Base-by-base conservation (phyloP, 2,113 vertebrate genomes). In the Lophura nycthemera region DNA sequence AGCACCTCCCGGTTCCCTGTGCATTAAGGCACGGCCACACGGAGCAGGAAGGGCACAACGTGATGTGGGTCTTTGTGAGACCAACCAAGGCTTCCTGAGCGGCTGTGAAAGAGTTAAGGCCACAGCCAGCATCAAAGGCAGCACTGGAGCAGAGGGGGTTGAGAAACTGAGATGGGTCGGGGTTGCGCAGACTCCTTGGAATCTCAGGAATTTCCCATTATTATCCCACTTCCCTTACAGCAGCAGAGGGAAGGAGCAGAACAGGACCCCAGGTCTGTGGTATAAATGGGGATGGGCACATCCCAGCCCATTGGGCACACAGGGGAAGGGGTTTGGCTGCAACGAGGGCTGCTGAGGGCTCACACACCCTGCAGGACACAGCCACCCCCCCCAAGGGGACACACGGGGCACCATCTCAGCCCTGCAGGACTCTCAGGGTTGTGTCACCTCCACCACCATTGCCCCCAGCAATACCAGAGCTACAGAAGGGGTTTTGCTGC, bases 161-260 rank as follows among this genome's bases (percentile, higher is more conserved):
- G 94, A 94, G 94, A 56, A 83, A 9, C 65, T 3, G 72, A 90
- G 93, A 65, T 56, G 93, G 91, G 86, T 47, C 22, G 43, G 10
- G 92, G 92, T 77, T 94, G 90, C 60, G 56, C 79, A 96, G 88
- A 65, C 86, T 95, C 95, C 93, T 93, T 76, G 96, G 96, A 96
- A 96, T 96, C 90, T 75, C 90, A 96, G 95, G 96, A 96, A 96
- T 96, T 96, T 96, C 93, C 96, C 95, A 94, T 96, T 90, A 64
- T 94, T 92, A 90, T 96, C 92, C 96, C 92, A 92, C 85, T 94
- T 95, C 96, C 96, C 96, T 65, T 43, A 48, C 63, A 72, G 77
- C 73, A 70, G 84, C 6, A 42, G 13, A 86, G 77, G 52, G 78
- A 59, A 57, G 13, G n/a, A 79, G 61, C 82, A 4, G 69, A 22